Conservation (phyloP, 1,140 invertebrate species). For the Drosophila kepulauana region DNA sequence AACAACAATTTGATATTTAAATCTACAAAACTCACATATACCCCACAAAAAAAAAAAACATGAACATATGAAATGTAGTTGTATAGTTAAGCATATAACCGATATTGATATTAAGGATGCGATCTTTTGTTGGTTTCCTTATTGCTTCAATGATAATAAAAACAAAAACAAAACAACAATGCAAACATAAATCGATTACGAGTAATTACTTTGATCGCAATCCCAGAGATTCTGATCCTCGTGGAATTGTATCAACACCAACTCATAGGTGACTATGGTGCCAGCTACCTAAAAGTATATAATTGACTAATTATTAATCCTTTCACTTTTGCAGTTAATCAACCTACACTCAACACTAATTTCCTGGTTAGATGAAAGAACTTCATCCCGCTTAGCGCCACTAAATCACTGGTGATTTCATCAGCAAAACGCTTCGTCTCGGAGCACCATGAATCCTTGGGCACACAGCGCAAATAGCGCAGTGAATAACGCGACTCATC, state of each 20-base stretch:
- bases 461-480: constrained; percentile 87
- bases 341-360: constrained; percentile 86
- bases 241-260: constrained; percentile 86
- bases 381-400: constrained; percentile 87
- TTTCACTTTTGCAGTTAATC: neutral
- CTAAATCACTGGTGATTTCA: constrained; percentile 87
- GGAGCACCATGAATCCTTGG: constrained; percentile 86
- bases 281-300: constrained; percentile 85
- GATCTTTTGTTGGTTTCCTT: constrained; percentile 82
- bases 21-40: constrained; percentile 58
- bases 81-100: constrained; percentile 72
- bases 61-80: constrained; percentile 63
- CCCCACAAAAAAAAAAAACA: constrained; percentile 9
- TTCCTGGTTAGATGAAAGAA: constrained; percentile 89
- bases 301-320: neutral
- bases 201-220: constrained; percentile 66
- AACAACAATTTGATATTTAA: constrained; percentile 56
- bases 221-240: constrained; percentile 75
- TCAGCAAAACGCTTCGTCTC: constrained; percentile 88
- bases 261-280: constrained; percentile 89
- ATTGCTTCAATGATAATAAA: constrained; percentile 76
- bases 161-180: constrained; percentile 33
- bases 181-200: constrained; percentile 27
- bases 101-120: constrained; percentile 76
- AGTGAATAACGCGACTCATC: constrained; percentile 88